Evolutionary conservation across 1,140 invertebrate species (phyloP).

Genomic region (Listronotus bonariensis): DNA sequence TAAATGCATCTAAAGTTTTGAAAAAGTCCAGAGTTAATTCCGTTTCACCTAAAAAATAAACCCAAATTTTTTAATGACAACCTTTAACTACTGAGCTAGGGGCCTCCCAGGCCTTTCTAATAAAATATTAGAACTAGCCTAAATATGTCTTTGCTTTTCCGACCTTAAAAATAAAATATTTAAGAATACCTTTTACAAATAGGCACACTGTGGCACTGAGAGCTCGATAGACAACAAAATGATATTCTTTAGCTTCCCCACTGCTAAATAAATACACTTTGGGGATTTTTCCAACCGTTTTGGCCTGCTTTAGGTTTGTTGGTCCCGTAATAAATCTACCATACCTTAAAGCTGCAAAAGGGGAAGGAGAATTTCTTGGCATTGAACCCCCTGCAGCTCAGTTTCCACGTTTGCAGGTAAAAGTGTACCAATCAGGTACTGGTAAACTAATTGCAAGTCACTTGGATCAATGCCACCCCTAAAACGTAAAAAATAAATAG

Average conservation of each 20-base stretch:
- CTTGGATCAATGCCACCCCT: slow-evolving; percentile 83
- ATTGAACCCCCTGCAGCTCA: slow-evolving; percentile 71
- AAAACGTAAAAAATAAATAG: too few relatives aligned
- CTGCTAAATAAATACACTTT: slow-evolving; percentile 69
- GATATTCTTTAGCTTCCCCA: slow-evolving; percentile 65
- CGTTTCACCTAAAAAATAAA: slow-evolving; percentile 52
- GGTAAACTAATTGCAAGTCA: slow-evolving; percentile 83
- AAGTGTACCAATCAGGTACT: slow-evolving; percentile 76
- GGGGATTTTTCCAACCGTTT: slow-evolving; percentile 67
- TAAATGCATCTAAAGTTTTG: slow-evolving; percentile 70
- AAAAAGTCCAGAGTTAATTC: slow-evolving; percentile 67
- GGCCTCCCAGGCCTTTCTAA: too few relatives aligned
- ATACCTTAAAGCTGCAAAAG: slow-evolving; percentile 61
- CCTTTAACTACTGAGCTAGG: too few relatives aligned
- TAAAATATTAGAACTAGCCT: too few relatives aligned
- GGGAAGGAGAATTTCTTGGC: slow-evolving; percentile 50
- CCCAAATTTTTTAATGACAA: too few relatives aligned
- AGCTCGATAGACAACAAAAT: slow-evolving; percentile 79
- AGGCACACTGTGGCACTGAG: slow-evolving; percentile 80
- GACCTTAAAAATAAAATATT: slow-evolving; percentile 1
- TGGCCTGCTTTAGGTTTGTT: slow-evolving; percentile 66
- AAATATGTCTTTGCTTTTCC: too few relatives aligned
- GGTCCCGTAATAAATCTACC: slow-evolving; percentile 77
- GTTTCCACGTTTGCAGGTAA: slow-evolving; percentile 75
- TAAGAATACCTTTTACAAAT: slow-evolving; percentile 66